Base-by-base conservation (phyloP, 2,888 invertebrate genomes). In the Euclidia mi region DNA sequence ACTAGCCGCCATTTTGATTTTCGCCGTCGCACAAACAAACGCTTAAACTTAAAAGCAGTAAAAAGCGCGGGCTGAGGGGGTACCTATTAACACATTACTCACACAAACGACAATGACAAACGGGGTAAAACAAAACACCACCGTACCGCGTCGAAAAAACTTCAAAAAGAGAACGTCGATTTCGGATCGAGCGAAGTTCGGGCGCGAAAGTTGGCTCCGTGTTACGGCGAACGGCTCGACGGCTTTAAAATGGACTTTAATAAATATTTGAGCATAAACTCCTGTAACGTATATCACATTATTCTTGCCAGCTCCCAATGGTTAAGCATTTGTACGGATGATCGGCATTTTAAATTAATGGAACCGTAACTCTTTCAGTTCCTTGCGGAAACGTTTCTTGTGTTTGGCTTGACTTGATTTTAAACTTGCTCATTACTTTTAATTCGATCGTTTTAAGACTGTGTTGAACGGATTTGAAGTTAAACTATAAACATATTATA, bases 41-140 rank as follows among this genome's bases (percentile, higher is more conserved):
- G 81, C 71, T 81, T 79, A 68, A 69, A 79, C 76, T 78, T 79
- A 76, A 80, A 83, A 81, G 78, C 79, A 75, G 72, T 74, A 74
- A 78, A 78, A 78, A 75, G 76, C 76, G 71, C 52, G 62, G 56
- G 52, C 71, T 68, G 64, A 64, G 65, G 71, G 76, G 74, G 76
- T 77, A 76, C 82, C 82, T 81, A 84, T 84, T 83, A 84, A 77
- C 79, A 81, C 82, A 82, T 83, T 81, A 82, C 82, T 83, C 82
- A 81, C 79, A 79, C 81, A 78, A 82, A 71, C 76, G 82, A 82
- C 81, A 78, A 77, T 79, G 79, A 80, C 78, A 80, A 82, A 84
- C 78, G 78, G 78, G 73, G 76, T 74, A 79, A 79, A 82, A 83
- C 73, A 80, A 82, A 82, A 81, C 76, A 72, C 62, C 45, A 67